Evolutionary conservation across 2,888 invertebrate genomes (phyloP), one percentile per base, ranked within the genome.

Genomic region (Euplagia quadripunctaria): DNA sequence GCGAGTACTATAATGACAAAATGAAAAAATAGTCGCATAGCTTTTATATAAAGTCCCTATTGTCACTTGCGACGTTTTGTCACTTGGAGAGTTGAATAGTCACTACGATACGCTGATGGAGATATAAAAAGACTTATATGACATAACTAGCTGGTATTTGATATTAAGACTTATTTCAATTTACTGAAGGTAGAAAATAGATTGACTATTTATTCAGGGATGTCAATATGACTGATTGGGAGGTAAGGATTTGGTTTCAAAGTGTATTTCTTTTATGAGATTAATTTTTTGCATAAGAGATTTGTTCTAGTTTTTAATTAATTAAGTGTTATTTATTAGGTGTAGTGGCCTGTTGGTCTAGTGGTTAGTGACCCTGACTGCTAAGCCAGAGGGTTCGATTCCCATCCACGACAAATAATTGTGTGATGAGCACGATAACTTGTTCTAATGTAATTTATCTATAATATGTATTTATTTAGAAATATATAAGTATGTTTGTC

Each of bases 1-100:
- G 65, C 73, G 80, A 77, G 75, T 64, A 67, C 46, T 73, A 77
- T 81, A 83, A 82, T 79, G 46, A 75, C 42, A 65, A 76, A 81
- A 79, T 83, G 77, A 71, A 76, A 79, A 82, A 79, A 79, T 76
- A 16, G 46, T 71, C 71, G 61, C 49, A 75, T 65, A 75, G 66
- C 73, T 78, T 76, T 79, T 83, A 78, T 77, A 66, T 75, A 72
- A 68, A 64, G 52, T 20, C 20, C 65, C 64, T 14, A 68, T 81
- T 83, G 75, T 78, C 65, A 20, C 31, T 17, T 70, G 73, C 64
- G 46, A 63, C 67, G 68, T 73, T 75, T 74, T 74, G 69, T 76
- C 73, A 76, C 85, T 82, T 77, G 61, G 63, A 49, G 16, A 7
- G 20, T 66, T 71, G 75, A 76, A 80, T 75, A 74, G 66, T 64